A percentile compares a stretch with the other conserved stretches of the same genome.
phyloP scores from a whole-genome alignment of 92 coral and sea anemone genomes.

The Hydrozoanthus gracilis region DNA sequence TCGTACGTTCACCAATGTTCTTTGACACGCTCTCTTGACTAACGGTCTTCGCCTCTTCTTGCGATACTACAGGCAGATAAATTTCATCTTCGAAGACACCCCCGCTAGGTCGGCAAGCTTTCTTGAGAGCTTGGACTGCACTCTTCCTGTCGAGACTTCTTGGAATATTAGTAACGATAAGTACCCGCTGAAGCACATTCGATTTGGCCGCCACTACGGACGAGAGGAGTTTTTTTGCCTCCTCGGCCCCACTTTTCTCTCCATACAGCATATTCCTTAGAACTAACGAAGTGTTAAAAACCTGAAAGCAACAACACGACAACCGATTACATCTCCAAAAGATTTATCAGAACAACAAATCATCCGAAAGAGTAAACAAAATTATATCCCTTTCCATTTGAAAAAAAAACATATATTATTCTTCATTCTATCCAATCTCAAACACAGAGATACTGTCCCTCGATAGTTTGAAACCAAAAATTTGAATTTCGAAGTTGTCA shows the following conservation, averaged over 20 bases:
- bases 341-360: neutral
- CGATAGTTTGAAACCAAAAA: too few relatives aligned
- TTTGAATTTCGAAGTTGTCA: too few relatives aligned
- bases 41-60: slow-evolving; percentile 4
- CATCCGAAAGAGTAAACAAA: neutral
- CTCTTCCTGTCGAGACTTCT: slow-evolving; percentile 69
- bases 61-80: slow-evolving; percentile 70
- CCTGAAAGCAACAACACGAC: neutral
- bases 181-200: slow-evolving; percentile 80
- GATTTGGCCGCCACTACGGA: slow-evolving; percentile 77
- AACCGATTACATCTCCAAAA: neutral
- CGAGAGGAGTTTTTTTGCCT: slow-evolving; percentile 69
- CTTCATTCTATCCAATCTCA: too few relatives aligned
- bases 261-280: slow-evolving; percentile 76
- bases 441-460: too few relatives aligned
- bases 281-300: slow-evolving; percentile 62
- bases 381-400: too few relatives aligned
- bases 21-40: neutral
- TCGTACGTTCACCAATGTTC: neutral
- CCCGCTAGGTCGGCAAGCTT: slow-evolving; percentile 91
- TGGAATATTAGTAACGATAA: slow-evolving; percentile 87
- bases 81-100: slow-evolving; percentile 72
- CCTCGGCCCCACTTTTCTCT: slow-evolving; percentile 65
- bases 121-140: slow-evolving; percentile 78
- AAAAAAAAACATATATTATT: too few relatives aligned